Evolutionary conservation across 2,113 vertebrate genomes (phyloP), one percentile per base, ranked within the genome.

Genomic region (Microcebus jonahi): DNA sequence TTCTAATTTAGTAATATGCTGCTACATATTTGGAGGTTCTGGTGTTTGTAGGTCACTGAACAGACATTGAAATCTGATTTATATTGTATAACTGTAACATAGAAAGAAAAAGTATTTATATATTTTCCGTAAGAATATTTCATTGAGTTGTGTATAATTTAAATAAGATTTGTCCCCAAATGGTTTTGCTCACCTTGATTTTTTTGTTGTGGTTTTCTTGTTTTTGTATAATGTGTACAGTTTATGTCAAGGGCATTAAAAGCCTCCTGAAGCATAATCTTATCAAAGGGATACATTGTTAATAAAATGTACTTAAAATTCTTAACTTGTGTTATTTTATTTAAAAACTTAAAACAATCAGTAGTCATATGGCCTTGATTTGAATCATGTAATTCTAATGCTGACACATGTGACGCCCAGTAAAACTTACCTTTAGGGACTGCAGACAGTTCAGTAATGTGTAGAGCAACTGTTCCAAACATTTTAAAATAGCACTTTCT

Each of bases 41-140:
- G 97, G 98, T 99, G 98, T 98, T 99, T 99, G 97, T 99, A 99
- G 98, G 98, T 99, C 99, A 99, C 99, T 99, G 99, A 99, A 99
- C 98, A 98, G 98, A 99, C 98, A 98, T 99, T 98, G 99, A 99
- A 98, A 99, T 98, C 98, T 98, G 99, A 99, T 99, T 99, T 99
- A 99, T 99, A 99, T 99, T 99, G 98, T 99, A 99, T 99, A 99
- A 99, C 99, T 99, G 99, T 99, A 99, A 99, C 99, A 99, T 99
- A 99, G 99, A 98, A 98, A 99, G 98, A 99, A 99, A 98, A 99
- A 99, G 99, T 99, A 99, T 99, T 99, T 99, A 99, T 99, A 99
- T 99, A 99, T 99, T 99, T 99, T 99, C 99, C 98, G 98, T 99
- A 99, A 99, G 98, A 99, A 99, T 99, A 99, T 99, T 99, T 99